These are phyloP conservation scores for Numenius arquata DNA, from an alignment of 2,113 vertebrate species.

Conservation along the genomic window DNA sequence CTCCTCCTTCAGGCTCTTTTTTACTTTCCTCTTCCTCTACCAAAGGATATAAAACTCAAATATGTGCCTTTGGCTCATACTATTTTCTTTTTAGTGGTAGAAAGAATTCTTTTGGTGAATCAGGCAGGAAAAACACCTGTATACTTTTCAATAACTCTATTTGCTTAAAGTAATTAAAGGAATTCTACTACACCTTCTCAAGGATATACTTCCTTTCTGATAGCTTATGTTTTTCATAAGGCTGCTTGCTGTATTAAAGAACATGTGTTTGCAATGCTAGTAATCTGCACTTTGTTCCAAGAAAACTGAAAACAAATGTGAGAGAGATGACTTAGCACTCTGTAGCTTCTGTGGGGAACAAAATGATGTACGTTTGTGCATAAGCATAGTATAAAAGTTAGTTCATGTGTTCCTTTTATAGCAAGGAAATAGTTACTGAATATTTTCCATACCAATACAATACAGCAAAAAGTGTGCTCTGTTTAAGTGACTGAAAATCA, in stretches of 20 bases:
- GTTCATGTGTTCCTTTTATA: not conserved
- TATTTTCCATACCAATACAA: not conserved
- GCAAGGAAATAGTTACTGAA: not conserved
- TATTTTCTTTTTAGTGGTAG: not conserved
- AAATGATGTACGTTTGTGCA: not conserved
- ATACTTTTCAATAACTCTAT: not conserved
- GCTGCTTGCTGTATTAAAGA: not conserved
- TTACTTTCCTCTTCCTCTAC: not conserved
- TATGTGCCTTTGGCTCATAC: not conserved
- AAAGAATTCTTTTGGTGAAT: not conserved
- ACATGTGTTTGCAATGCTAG: not conserved
- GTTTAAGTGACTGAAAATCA: conserved; percentile 7
- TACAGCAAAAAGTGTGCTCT: not conserved
- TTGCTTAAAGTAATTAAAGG: not conserved
- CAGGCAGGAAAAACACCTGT: not conserved
- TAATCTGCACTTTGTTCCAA: not conserved
- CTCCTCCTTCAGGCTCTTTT: not conserved
- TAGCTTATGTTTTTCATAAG: not conserved
- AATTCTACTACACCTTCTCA: not conserved
- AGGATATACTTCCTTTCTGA: not conserved
- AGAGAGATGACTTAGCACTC: not conserved
- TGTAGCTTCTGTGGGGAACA: not conserved
- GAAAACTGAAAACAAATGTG: not conserved
- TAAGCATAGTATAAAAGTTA: not conserved
- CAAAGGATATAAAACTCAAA: not conserved